phyloP scores from a whole-genome alignment of 2,888 invertebrate species.

The Pristionchus fissidentatus region DNA sequence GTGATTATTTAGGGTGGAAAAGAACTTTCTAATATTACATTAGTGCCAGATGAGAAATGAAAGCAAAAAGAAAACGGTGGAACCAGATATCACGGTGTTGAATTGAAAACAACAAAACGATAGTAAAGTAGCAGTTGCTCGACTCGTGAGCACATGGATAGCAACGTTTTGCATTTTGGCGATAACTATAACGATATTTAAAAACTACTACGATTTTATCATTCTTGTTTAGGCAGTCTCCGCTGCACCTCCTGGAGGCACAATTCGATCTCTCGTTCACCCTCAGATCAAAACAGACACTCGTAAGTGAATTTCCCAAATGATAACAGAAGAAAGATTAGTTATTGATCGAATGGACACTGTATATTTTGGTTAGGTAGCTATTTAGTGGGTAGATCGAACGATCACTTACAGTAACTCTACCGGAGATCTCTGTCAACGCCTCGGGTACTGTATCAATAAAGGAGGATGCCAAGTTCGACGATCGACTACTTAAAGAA shows the following conservation, averaged over 20 bases:
- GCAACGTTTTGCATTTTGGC: too few relatives aligned
- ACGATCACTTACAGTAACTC: constrained; percentile 34
- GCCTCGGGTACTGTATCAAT: constrained; percentile 63
- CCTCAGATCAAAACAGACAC: constrained; percentile 44
- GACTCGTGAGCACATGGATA: too few relatives aligned
- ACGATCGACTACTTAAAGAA: constrained; percentile 55
- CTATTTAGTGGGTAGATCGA: background rate
- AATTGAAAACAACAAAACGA: too few relatives aligned
- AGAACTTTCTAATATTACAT: too few relatives aligned
- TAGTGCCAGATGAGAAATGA: too few relatives aligned
- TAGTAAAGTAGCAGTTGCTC: too few relatives aligned
- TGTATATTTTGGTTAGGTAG: background rate
- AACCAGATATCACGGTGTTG: too few relatives aligned
- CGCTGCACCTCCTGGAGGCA: background rate
- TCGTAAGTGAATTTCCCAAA: background rate
- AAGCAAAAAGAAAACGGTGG: too few relatives aligned
- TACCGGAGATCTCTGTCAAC: constrained; percentile 65
- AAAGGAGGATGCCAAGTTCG: constrained; percentile 58
- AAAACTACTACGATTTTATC: too few relatives aligned
- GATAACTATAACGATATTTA: too few relatives aligned
- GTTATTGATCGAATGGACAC: background rate
- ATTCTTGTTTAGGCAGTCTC: constrained; percentile 35
- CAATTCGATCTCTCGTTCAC: constrained; percentile 42
- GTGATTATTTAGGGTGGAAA: too few relatives aligned
- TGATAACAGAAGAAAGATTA: background rate